Evolutionary conservation across 2,797 vertebrate species (phyloP).

Genomic region (Novumbra hubbsi): DNA sequence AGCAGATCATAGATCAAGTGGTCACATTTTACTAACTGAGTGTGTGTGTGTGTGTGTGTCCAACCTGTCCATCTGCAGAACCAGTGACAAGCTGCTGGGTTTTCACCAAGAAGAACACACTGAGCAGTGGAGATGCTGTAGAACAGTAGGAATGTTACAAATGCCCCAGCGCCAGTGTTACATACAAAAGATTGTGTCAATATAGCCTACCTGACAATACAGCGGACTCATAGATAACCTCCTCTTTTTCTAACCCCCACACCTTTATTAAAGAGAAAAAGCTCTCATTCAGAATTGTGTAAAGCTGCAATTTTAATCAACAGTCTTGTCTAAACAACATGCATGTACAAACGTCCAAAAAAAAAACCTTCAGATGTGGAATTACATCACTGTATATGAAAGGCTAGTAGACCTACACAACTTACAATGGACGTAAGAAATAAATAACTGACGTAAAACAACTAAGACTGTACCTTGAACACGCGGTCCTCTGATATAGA

Average conservation of each 20-base stretch:
- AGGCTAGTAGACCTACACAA: neutral
- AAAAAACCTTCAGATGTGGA: no score
- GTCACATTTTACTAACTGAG: no score
- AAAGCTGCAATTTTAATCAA: no score
- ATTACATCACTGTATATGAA: no score
- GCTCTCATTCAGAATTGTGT: neutral
- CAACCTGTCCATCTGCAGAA: constrained; percentile 83
- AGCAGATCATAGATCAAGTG: neutral
- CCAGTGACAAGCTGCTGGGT: constrained; percentile 78
- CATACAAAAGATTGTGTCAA: neutral
- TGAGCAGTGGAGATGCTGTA: constrained; percentile 81
- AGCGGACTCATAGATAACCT: constrained; percentile 75
- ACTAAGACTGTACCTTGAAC: constrained; percentile 76
- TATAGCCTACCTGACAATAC: constrained; percentile 81
- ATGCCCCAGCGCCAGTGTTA: neutral
- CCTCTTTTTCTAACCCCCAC: constrained; percentile 75
- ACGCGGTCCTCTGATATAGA: constrained; percentile 88
- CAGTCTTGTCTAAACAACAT: no score
- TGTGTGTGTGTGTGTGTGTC: constrained; percentile 24
- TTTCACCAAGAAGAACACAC: constrained; percentile 70
- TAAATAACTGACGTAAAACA: neutral
- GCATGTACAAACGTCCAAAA: no score
- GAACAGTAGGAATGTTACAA: constrained; percentile 8
- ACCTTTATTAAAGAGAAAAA: constrained; percentile 67
- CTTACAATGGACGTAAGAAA: neutral